A percentile compares a stretch with the other conserved stretches of the same genome.
These are phyloP conservation scores for Telenomus remus DNA, from an alignment of 1,140 invertebrate species.

Conservation along the genomic window DNA sequence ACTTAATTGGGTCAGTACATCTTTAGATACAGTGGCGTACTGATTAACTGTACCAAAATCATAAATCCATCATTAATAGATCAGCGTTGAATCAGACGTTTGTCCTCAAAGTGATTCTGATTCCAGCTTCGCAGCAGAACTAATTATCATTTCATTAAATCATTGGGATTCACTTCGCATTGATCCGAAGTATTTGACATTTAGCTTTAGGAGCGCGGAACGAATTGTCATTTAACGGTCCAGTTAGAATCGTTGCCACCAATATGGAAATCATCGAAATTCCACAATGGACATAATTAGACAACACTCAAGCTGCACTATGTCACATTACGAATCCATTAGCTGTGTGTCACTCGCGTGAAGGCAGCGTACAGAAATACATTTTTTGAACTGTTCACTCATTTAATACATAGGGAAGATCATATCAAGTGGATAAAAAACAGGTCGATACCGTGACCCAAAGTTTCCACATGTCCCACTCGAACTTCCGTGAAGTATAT, in stretches of 20 bases:
- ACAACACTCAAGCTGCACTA: no score
- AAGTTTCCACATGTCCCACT: constrained; percentile 33
- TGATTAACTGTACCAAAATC: constrained; percentile 22
- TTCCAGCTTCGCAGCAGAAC: constrained; percentile 19
- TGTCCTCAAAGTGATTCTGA: constrained; percentile 18
- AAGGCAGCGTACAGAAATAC: no score
- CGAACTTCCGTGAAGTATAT: constrained; percentile 28
- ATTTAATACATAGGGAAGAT: constrained; percentile 5
- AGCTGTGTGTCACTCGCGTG: no score
- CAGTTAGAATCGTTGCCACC: constrained; percentile 12
- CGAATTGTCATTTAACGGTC: constrained; percentile 44
- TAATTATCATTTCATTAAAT: constrained; percentile 52
- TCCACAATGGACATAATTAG: no score
- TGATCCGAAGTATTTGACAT: constrained; percentile 38
- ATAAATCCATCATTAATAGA: constrained; percentile 36
- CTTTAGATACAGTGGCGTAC: neutral
- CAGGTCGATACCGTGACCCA: constrained; percentile 29
- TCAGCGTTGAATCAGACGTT: constrained; percentile 18
- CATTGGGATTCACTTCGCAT: constrained; percentile 25
- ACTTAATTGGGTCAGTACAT: constrained; percentile 2
- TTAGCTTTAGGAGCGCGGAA: constrained; percentile 18
- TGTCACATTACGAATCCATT: no score
- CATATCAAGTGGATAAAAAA: constrained; percentile 27
- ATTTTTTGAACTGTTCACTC: no score
- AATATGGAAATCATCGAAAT: constrained; percentile 11